Evolutionary conservation across 2,113 vertebrate species (phyloP).

Genomic region (Psephotus haematonotus): DNA sequence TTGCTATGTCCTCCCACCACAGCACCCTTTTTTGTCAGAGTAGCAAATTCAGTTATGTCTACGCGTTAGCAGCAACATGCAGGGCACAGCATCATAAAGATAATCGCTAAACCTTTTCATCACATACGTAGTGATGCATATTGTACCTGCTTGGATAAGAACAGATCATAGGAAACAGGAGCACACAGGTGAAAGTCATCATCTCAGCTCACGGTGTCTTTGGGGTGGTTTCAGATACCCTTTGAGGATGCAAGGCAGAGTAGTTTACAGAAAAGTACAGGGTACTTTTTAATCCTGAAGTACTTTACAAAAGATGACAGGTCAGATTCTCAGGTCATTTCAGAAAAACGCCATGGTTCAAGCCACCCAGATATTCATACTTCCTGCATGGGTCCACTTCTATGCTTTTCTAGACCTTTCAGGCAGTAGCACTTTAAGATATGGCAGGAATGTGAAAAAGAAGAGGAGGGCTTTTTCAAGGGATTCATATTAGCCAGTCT

Average conservation of each 20-base stretch:
- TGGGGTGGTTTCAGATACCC: neutral
- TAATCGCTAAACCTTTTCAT: neutral
- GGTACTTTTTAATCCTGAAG: neutral
- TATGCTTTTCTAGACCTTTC: neutral
- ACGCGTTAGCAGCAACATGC: neutral
- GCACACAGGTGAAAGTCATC: neutral
- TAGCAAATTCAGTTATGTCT: neutral
- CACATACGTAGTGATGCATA: rapidly evolving
- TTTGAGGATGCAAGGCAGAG: neutral
- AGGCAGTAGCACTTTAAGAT: neutral
- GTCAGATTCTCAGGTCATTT: neutral
- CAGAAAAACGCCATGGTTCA: neutral
- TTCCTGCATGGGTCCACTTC: neutral
- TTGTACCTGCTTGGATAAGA: neutral
- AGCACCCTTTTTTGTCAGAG: neutral
- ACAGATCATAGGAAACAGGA: neutral
- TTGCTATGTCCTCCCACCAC: neutral
- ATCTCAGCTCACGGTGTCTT: neutral
- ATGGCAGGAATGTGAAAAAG: neutral
- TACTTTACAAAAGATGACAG: neutral
- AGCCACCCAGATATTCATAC: neutral
- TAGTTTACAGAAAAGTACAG: neutral
- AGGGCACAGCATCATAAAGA: neutral
- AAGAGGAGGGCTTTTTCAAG: neutral
- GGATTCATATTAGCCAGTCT: neutral